A percentile compares a stretch with the other conserved stretches of the same genome.
phyloP scores from a whole-genome alignment of 2,797 vertebrate genomes.

The Premnoplex brunnescens region DNA sequence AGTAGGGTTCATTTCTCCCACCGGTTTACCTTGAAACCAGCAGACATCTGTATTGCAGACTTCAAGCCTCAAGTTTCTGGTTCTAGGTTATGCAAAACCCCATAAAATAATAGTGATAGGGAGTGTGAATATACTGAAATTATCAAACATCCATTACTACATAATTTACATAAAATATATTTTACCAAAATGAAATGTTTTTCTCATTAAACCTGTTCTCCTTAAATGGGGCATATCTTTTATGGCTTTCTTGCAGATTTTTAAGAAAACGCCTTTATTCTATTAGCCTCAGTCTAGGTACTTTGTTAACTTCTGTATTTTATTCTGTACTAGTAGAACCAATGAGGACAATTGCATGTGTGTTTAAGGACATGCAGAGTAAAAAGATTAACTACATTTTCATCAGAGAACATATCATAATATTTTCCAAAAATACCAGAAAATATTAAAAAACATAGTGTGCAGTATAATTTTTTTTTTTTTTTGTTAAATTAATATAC shows the following conservation, averaged over 20 bases:
- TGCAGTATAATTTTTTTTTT: neutral
- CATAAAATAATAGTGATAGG: neutral
- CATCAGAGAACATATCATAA: neutral
- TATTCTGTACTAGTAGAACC: neutral
- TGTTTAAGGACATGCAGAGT: neutral
- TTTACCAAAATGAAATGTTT: neutral
- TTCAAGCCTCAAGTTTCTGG: neutral
- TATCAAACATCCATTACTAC: neutral
- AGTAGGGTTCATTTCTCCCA: too few species aligned
- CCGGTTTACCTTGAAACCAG: too few species aligned
- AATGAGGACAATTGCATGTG: neutral
- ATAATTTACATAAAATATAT: neutral
- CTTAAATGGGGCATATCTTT: neutral
- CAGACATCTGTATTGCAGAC: too few species aligned
- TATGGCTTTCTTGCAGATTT: neutral
- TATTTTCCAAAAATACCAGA: neutral
- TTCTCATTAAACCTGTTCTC: neutral
- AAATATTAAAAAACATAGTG: neutral
- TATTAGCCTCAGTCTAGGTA: neutral
- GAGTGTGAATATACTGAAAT: neutral
- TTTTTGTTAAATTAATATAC: neutral
- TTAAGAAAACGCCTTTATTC: fast-evolving
- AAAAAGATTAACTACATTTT: neutral
- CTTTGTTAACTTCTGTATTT: neutral
- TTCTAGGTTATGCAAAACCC: neutral